phyloP scores from a whole-genome alignment of 2,113 vertebrate genomes.

The Notarius quadriscutis region DNA sequence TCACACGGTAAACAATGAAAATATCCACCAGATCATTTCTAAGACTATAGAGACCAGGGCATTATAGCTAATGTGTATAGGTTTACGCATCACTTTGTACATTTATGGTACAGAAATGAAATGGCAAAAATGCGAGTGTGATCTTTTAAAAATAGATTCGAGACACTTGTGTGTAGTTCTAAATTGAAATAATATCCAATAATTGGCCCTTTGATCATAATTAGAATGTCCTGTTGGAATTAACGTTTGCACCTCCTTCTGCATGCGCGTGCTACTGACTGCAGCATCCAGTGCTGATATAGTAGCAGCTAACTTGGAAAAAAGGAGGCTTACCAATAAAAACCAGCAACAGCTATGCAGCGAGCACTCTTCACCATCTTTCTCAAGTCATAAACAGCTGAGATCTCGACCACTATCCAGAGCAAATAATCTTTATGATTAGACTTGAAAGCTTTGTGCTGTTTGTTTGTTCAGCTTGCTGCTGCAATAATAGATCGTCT shows the following conservation, averaged over 20 bases:
- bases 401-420: background rate
- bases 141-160: background rate
- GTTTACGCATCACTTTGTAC: background rate
- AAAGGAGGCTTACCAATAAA: background rate
- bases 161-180: background rate
- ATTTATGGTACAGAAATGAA: background rate
- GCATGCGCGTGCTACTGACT: background rate
- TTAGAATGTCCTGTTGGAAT: background rate
- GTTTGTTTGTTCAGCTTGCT: background rate
- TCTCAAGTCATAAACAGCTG: background rate
- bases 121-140: background rate
- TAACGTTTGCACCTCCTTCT: background rate
- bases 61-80: background rate
- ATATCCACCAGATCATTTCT: background rate
- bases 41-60: background rate
- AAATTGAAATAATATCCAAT: background rate
- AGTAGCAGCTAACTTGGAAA: background rate
- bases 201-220: background rate
- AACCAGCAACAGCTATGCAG: background rate
- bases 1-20: conserved; percentile 72
- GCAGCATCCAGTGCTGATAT: background rate
- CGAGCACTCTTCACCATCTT: background rate
- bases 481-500: background rate
- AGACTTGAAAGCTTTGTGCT: background rate
- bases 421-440: background rate